Base-by-base conservation (phyloP, 1,140 invertebrate genomes). In the Aphelenchoides besseyi region DNA sequence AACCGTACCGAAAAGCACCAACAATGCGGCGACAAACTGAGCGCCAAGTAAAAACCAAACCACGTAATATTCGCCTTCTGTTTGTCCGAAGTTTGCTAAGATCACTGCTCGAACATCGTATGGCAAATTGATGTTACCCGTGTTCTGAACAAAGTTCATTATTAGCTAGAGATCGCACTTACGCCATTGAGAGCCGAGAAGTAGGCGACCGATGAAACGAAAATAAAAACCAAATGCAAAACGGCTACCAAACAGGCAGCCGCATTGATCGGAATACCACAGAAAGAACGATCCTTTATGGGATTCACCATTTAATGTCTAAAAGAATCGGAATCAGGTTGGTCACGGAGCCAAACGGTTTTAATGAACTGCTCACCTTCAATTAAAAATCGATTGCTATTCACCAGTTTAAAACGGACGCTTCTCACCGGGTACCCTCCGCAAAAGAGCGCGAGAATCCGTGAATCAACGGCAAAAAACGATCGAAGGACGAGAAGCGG, bases 231-330 rank as follows among this genome's bases (percentile, higher is more conserved):
- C 23, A 48, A 23, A 48, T 48, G 41, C 12, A 48, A 23, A 48
- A 48, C 41, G 41, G 41, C 41, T 12, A 48, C 23, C 41, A 48
- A 48, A 48, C 41, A 48, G 23, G 41, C 41, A 23, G 41, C 41
- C 41, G 41, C 41, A 12, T 48, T n/a, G n/a, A n/a, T n/a, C n/a
- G n/a, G n/a, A n/a, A n/a, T n/a, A n/a, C n/a, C n/a, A n/a, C 41
- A 23, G 23, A 48, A 48, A 12, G 41, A 48, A 48, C 41, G 41
- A 48, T 16, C 41, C 12, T 48, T 48, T 23, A 48, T 23, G 41
- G 41, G 41, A 48, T 48, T 48, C 41, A 48, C 41, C 41, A 48
- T 48, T n/a, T n/a, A n/a, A n/a, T n/a, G n/a, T n/a, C n/a, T n/a
- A n/a, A n/a, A n/a, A n/a, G n/a, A n/a, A n/a, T n/a, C n/a, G n/a